These are phyloP conservation scores for Dicyrtoma fusca DNA, from an alignment of 2,888 invertebrate genomes.

Conservation along the genomic window DNA sequence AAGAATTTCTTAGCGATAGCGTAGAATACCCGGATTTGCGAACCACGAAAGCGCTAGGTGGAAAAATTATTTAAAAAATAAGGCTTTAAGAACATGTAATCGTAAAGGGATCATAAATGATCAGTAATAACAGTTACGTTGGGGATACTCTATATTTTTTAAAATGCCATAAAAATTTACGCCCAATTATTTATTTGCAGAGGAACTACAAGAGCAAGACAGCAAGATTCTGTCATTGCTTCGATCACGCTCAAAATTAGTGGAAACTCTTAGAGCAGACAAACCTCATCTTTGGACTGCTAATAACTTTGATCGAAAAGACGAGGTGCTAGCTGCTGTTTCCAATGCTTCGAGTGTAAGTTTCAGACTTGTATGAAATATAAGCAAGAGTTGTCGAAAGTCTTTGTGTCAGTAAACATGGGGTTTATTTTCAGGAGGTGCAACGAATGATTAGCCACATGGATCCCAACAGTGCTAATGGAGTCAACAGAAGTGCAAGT, in stretches of 20 bases:
- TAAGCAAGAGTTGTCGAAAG: too few relatives aligned
- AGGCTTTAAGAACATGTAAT: neutral
- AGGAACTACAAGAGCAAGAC: conserved; percentile 55
- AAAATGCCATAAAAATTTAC: too few relatives aligned
- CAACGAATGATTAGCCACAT: conserved; percentile 49
- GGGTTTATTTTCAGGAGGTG: conserved; percentile 49
- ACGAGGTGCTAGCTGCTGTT: conserved; percentile 50
- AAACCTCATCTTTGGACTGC: conserved; percentile 54
- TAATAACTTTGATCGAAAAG: conserved; percentile 51
- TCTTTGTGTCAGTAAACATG: too few relatives aligned
- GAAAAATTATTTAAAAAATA: neutral
- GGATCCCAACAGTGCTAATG: conserved; percentile 46
- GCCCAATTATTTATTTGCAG: conserved; percentile 34
- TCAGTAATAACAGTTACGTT: too few relatives aligned
- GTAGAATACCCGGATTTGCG: conserved; percentile 51
- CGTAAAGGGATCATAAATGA: too few relatives aligned
- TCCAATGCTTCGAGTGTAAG: conserved; percentile 50
- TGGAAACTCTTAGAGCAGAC: conserved; percentile 51
- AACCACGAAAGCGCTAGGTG: conserved; percentile 52
- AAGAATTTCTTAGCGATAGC: conserved; percentile 43
- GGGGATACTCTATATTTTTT: neutral
- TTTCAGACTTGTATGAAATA: too few relatives aligned
- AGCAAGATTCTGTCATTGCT: conserved; percentile 50
- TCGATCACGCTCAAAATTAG: conserved; percentile 48
- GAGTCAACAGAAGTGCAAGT: conserved; percentile 73